Conservation (phyloP, 2,113 vertebrate species). For the Gobio gobio region DNA sequence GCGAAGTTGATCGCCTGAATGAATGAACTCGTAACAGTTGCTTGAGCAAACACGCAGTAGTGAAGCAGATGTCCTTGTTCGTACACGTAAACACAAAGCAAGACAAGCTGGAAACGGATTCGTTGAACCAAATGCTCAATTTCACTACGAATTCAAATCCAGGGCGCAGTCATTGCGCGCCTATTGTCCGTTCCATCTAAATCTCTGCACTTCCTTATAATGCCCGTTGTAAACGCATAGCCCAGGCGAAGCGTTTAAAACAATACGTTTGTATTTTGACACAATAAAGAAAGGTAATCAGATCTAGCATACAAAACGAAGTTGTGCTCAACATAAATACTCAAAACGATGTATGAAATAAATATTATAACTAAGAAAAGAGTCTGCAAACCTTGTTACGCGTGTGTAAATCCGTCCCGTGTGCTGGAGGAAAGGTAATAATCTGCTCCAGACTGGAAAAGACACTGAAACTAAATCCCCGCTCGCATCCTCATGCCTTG, state of each 20-base stretch:
- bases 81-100: conserved; percentile 16
- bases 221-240: not conserved
- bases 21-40: conserved; percentile 52
- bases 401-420: conserved; percentile 62
- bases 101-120: not conserved
- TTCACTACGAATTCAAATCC: conserved; percentile 13
- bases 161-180: conserved; percentile 16
- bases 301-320: not conserved
- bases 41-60: conserved; percentile 45
- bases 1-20: conserved; percentile 58
- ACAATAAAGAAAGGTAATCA: not conserved
- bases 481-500: conserved; percentile 63
- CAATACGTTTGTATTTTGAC: not conserved
- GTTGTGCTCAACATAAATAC: not conserved
- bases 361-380: not conserved
- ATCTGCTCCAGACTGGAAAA: conserved; percentile 65
- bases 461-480: conserved; percentile 60
- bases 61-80: conserved; percentile 36
- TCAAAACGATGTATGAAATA: not conserved
- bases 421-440: conserved; percentile 60
- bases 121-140: not conserved
- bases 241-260: not conserved
- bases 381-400: conserved; percentile 60
- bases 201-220: conserved; percentile 22
- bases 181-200: conserved; percentile 22